phyloP scores from a whole-genome alignment of 2,113 vertebrate genomes.

The Myxocyprinus asiaticus region DNA sequence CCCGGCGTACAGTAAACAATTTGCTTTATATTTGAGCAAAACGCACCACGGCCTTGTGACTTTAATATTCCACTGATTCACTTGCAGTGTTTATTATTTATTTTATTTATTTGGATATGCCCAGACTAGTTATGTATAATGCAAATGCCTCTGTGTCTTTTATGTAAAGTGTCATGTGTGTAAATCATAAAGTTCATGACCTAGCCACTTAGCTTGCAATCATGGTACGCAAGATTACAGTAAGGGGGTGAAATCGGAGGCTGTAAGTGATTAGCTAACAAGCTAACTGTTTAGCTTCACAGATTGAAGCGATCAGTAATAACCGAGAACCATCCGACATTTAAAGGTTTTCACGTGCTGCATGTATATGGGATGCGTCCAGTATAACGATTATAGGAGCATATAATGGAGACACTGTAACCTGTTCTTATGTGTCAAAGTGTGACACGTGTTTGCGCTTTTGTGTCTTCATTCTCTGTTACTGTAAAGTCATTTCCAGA shows the following conservation, averaged over 20 bases:
- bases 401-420: constrained; percentile 10
- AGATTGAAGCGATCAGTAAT: not conserved
- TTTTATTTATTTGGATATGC: no score
- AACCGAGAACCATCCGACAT: not conserved
- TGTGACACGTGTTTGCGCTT: constrained; percentile 11
- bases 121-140: not conserved
- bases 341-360: not conserved
- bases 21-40: not conserved
- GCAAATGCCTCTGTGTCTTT: not conserved
- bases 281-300: constrained; percentile 13
- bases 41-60: not conserved
- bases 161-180: no score
- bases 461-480: not conserved
- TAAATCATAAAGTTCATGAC: not conserved
- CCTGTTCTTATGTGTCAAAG: not conserved
- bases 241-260: not conserved
- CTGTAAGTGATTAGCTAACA: constrained; percentile 12
- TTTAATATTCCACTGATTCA: not conserved
- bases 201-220: constrained; percentile 6
- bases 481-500: constrained; percentile 41
- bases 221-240: not conserved
- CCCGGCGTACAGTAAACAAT: not conserved
- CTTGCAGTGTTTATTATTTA: not conserved
- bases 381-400: not conserved
- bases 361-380: not conserved